A percentile compares a stretch with the other conserved stretches of the same genome.
These are phyloP conservation scores for Bombus impatiens DNA, from an alignment of 1,140 invertebrate species.

Conservation along the genomic window DNA sequence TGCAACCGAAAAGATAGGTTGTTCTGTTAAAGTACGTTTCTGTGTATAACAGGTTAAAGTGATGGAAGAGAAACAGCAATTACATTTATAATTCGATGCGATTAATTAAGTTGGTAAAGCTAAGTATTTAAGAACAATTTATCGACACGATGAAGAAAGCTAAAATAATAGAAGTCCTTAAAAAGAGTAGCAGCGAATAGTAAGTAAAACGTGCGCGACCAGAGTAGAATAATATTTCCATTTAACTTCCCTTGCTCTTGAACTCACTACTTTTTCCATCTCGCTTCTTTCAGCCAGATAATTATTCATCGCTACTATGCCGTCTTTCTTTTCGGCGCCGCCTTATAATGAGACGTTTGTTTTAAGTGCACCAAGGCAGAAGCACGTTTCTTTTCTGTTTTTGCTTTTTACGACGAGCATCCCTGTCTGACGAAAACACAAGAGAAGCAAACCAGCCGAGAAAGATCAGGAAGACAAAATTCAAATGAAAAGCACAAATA, in stretches of 20 bases:
- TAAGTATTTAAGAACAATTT: slow-evolving; percentile 10
- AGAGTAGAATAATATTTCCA: slow-evolving; percentile 49
- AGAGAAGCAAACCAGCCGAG: background rate
- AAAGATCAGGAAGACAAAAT: background rate
- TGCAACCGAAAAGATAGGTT: background rate
- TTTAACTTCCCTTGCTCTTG: slow-evolving; percentile 35
- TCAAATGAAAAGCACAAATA: background rate
- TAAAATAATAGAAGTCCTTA: background rate
- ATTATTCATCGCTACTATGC: slow-evolving; percentile 22
- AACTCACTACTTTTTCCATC: background rate
- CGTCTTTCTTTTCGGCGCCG: slow-evolving; percentile 19
- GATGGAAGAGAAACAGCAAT: background rate
- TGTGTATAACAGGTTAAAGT: background rate
- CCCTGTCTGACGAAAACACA: background rate
- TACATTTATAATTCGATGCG: background rate
- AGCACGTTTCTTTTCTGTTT: background rate
- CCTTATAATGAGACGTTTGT: slow-evolving; percentile 21
- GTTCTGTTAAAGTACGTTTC: background rate
- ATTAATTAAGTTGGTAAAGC: background rate
- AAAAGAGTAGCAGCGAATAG: background rate
- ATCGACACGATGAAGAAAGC: background rate
- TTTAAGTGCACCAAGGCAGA: background rate
- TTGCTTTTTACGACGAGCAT: background rate
- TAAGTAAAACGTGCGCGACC: background rate
- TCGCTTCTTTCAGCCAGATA: background rate